Conservation (phyloP, 2,797 vertebrate genomes). For the Okamejei kenojei region DNA sequence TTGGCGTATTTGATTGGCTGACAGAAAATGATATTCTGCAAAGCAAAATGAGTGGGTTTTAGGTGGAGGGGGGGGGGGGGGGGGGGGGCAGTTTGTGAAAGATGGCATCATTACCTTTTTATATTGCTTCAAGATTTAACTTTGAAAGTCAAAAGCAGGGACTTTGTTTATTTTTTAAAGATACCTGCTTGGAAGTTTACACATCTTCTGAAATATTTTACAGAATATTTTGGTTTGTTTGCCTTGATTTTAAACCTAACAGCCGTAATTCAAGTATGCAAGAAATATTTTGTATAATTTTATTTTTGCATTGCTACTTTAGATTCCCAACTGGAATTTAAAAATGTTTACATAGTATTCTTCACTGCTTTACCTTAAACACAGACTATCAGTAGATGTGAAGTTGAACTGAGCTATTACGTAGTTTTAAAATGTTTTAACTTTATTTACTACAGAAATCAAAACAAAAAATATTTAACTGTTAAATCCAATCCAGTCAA, state of each 20-base stretch:
- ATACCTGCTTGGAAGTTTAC: not conserved
- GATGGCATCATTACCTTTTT: not conserved
- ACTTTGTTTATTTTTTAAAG: not conserved
- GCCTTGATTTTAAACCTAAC: not conserved
- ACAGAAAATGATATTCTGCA: conserved; percentile 68
- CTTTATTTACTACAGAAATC: not conserved
- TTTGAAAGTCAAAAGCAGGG: not conserved
- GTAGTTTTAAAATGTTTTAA: not conserved
- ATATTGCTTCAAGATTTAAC: not conserved
- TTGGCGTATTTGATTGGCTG: conserved; percentile 85
- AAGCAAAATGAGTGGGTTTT: conserved; percentile 57
- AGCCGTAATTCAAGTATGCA: not conserved
- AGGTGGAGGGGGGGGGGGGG: not conserved
- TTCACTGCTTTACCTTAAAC: too few species aligned
- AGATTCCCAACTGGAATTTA: not conserved
- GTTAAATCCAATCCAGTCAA: not conserved
- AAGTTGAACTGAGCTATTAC: not conserved
- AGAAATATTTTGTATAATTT: not conserved
- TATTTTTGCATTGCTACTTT: not conserved
- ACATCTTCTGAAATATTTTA: not conserved
- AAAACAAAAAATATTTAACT: not conserved
- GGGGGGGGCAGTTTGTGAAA: not conserved
- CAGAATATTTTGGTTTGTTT: not conserved
- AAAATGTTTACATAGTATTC: not conserved
- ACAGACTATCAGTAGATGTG: not conserved